Percentiles rank a stretch among this genome's conserved stretches.
Conservation (phyloP, 2,888 invertebrate genomes). For the Nysson spinosus region DNA sequence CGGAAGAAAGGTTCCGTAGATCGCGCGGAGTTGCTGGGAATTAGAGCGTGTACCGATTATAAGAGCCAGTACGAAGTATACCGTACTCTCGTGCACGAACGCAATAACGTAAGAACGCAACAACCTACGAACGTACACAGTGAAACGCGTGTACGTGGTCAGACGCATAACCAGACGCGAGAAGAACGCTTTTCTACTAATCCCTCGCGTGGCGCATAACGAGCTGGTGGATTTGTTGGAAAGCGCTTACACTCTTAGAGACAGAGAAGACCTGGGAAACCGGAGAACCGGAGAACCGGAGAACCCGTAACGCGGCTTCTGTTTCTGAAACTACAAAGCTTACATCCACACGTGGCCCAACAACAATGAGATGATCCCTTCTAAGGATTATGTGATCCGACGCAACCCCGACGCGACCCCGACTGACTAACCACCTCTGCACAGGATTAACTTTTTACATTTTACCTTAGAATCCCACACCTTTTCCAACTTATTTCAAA, state of each 20-base stretch:
- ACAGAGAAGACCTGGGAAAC: constrained; percentile 51
- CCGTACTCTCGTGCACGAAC: too few species aligned
- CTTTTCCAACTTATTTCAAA: too few species aligned
- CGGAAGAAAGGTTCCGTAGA: too few species aligned
- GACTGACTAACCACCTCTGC: too few species aligned
- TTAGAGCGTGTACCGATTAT: not conserved
- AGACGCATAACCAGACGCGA: constrained; percentile 68
- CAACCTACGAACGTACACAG: too few species aligned
- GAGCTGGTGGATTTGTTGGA: constrained; percentile 77
- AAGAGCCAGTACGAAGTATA: too few species aligned
- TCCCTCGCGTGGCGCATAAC: constrained; percentile 74
- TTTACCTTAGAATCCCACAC: too few species aligned
- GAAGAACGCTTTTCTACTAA: constrained; percentile 72
- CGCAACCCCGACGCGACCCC: constrained; percentile 49
- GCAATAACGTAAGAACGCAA: too few species aligned
- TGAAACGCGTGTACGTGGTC: constrained; percentile 67
- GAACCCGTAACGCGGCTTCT: constrained; percentile 54
- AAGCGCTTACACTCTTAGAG: constrained; percentile 73
- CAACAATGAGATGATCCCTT: constrained; percentile 73
- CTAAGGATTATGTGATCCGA: constrained; percentile 69
- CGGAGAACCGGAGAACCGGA: constrained; percentile 44
- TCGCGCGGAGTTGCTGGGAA: not conserved
- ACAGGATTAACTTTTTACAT: too few species aligned
- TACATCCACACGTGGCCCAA: constrained; percentile 70
- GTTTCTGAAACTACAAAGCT: constrained; percentile 71